phyloP scores from a whole-genome alignment of 92 coral and sea anemone species.

The Pocillopora meandrina region DNA sequence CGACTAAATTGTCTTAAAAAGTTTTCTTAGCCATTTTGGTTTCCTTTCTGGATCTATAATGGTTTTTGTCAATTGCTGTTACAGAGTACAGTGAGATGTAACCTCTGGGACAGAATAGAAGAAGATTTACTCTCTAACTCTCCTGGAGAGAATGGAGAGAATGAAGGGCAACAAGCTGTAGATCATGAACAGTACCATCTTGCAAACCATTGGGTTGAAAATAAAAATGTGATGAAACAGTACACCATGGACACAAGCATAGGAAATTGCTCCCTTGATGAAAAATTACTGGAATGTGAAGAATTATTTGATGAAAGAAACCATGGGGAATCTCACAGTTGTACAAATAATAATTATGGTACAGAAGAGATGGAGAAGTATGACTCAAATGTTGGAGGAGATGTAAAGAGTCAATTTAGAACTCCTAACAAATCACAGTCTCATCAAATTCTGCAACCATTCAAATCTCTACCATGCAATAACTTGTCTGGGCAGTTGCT shows the following conservation, averaged over 20 bases:
- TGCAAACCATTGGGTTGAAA: neutral
- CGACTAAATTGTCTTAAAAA: neutral
- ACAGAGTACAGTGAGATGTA: conserved; percentile 54
- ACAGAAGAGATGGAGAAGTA: neutral
- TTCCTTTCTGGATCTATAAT: neutral
- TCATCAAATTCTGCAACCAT: neutral
- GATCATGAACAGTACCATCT: neutral
- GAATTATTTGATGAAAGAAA: neutral
- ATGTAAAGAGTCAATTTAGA: neutral
- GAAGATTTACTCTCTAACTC: neutral
- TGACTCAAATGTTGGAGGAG: neutral
- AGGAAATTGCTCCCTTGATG: conserved; percentile 4
- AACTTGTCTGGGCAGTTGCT: neutral
- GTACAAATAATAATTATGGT: neutral
- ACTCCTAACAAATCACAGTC: neutral
- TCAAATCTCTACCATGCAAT: neutral
- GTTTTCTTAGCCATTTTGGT: no score
- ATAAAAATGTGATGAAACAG: conserved; percentile 6
- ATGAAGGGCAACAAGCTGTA: neutral
- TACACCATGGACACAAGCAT: conserved; percentile 13
- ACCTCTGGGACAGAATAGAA: conserved; percentile 41
- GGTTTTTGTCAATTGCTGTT: neutral
- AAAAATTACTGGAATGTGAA: neutral
- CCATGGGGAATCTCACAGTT: neutral
- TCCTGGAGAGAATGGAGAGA: neutral